Evolutionary conservation across 2,113 vertebrate species (phyloP), one percentile per base, ranked within the genome.

Genomic region (Chunga burmeisteri): DNA sequence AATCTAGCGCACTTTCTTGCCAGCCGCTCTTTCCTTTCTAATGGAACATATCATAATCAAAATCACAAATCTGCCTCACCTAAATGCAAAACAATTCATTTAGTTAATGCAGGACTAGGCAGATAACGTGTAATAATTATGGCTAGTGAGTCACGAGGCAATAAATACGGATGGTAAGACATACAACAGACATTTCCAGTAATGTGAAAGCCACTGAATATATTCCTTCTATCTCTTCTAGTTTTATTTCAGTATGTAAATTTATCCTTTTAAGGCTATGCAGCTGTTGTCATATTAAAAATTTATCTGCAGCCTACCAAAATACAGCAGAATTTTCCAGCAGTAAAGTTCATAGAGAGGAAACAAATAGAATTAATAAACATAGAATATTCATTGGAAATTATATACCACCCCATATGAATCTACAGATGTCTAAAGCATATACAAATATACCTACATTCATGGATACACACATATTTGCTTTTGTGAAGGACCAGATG

Each of bases 331-430:
- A 82, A 77, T 80, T 81, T 79, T 91, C 27, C 49, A 93, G 47
- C 55, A 87, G n/a, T 61, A 90, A 93, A 68, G 29, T 72, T 95
- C 58, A 38, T 13, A 78, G 61, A 94, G 53, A 74, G 16, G 25
- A 91, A 97, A 91, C 40, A 96, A 95, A 95, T 65, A 92, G 53
- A 93, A 96, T 86, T 94, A 90, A 90, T 94, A 96, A 78, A 93
- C 95, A 93, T 47, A 93, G 66, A 93, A 88, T 95, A 93, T 87
- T 94, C 25, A 78, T 42, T 88, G 62, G 59, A 91, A 94, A 86
- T 90, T 94, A 84, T 81, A 77, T 77, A 88, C n/a, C 29, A 80
- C n/a, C 90, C 14, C 18, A 46, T 66, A 84, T 65, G 23, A 87
- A 85, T 91, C 34, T 85, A 56, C 68, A 74, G 70, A 52, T 71